These are phyloP conservation scores for Drosophila lowei DNA, from an alignment of 1,140 invertebrate genomes.

Conservation along the genomic window DNA sequence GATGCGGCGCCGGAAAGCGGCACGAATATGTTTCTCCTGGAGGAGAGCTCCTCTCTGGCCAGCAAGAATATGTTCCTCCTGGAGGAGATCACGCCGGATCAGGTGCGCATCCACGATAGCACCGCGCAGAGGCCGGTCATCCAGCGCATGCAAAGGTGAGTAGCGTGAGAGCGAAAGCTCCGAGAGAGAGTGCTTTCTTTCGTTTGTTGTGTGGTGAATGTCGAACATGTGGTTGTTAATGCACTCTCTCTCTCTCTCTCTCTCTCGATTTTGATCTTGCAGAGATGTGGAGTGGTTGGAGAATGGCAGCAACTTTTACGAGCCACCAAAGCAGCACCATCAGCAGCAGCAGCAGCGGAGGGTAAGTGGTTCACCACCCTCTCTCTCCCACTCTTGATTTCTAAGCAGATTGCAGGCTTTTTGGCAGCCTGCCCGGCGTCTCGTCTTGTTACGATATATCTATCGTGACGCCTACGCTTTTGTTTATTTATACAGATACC, in stretches of 20 bases:
- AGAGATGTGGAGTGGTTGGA: constrained; percentile 73
- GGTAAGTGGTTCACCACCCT: constrained; percentile 55
- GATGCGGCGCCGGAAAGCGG: constrained; percentile 32
- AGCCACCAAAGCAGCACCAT: constrained; percentile 60
- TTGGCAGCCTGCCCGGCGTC: constrained; percentile 65
- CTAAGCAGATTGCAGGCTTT: constrained; percentile 60
- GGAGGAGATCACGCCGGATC: constrained; percentile 84
- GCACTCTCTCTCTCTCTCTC: constrained; percentile 17
- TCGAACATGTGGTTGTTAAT: constrained; percentile 70
- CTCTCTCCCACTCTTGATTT: constrained; percentile 25
- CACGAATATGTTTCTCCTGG: constrained; percentile 74
- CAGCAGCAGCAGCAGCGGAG: constrained; percentile 56
- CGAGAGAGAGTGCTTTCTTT: constrained; percentile 12
- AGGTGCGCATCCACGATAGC: constrained; percentile 91
- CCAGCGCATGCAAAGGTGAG: constrained; percentile 84
- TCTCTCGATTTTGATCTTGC: constrained; percentile 50
- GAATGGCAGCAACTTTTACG: constrained; percentile 72
- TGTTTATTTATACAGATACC: constrained; percentile 64
- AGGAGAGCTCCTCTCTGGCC: constrained; percentile 54
- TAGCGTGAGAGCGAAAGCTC: constrained; percentile 13
- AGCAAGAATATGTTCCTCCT: constrained; percentile 74
- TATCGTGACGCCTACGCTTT: constrained; percentile 60
- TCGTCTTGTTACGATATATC: constrained; percentile 69
- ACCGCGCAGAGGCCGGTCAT: constrained; percentile 88
- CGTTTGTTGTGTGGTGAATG: constrained; percentile 76